Base-by-base conservation (phyloP, 2,113 vertebrate species). In the Apistogramma diplotaenia region DNA sequence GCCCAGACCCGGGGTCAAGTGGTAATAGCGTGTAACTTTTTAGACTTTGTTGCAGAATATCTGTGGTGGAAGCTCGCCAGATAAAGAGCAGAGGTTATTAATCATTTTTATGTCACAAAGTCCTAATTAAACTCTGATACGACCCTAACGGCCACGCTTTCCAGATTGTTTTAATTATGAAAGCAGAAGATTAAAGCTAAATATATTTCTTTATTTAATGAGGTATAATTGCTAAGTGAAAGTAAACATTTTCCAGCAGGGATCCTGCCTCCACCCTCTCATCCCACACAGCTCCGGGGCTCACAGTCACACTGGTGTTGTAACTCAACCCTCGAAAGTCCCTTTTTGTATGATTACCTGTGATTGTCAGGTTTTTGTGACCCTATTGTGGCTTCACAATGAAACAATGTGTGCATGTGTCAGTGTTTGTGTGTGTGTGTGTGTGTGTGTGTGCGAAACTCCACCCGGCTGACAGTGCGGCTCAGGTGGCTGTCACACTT, bases 1-100 rank as follows among this genome's bases (percentile, higher is more conserved):
- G 84, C 61, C 79, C 84, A 61, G 90, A 85, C 89, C 85, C 5
- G 65, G 87, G 90, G 91, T 93, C 88, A 91, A 85, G 76, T 71
- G 57, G 74, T 81, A 80, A 90, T 19, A 57, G 57, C 35, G 19
- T 72, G 67, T 55, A 61, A 46, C 74, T 49, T 83, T 78, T 43
- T 10, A 71, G 54, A 72, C 53, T 71, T 79, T 88, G 85, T 72
- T 83, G 59, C 11, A 65, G 51, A 10, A 67, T 53, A 29, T 81
- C 33, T 55, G 70, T 65, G 77, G 53, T 74, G 91, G 88, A 54
- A 3, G 15, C 21, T 61, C 31, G 85, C 84, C 84, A 86, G 73
- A 53, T 31, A 58, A 23, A 77, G 70, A 83, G 25, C 60, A 43
- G 12, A 57, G 13, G 65, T n/a, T 72, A 33, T 78, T 65, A 31